Conservation (phyloP, 2,113 vertebrate species). For the Sinosuthora webbiana region DNA sequence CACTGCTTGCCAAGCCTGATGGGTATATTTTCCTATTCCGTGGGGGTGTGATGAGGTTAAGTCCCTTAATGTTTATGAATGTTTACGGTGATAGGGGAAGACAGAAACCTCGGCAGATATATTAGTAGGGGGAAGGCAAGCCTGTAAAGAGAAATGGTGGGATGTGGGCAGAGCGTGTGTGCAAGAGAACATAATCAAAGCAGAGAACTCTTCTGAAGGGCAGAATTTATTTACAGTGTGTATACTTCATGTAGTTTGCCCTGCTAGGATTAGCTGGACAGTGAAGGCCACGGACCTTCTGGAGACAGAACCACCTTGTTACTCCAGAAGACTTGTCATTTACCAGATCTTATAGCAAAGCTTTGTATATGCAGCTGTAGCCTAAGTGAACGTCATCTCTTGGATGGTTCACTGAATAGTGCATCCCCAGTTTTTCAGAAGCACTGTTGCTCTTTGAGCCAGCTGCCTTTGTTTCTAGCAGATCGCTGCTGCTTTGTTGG, state of each 20-base stretch:
- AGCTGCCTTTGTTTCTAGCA: conserved; percentile 44
- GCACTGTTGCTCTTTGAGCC: conserved; percentile 10
- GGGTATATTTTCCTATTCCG: not conserved
- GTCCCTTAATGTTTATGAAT: conserved; percentile 59
- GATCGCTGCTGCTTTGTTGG: conserved; percentile 17
- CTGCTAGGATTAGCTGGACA: not conserved
- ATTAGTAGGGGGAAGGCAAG: conserved; percentile 12
- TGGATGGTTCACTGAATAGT: conserved; percentile 7
- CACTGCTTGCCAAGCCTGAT: conserved; percentile 7
- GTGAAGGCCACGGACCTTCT: not conserved
- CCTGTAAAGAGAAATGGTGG: not conserved
- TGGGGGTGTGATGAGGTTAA: conserved; percentile 47
- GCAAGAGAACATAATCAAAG: not conserved
- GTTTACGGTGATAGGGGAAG: conserved; percentile 10
- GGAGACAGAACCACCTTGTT: not conserved
- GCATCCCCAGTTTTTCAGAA: conserved; percentile 7
- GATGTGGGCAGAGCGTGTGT: not conserved
- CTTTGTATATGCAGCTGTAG: conserved; percentile 35
- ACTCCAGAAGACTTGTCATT: not conserved
- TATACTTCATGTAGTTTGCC: not conserved
- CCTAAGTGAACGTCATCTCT: not conserved
- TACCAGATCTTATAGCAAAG: not conserved
- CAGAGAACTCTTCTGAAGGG: not conserved
- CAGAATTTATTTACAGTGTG: not conserved
- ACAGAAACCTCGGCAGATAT: conserved; percentile 25